Percentiles rank a stretch among this genome's conserved stretches.
Evolutionary conservation across 64 coral and sea anemone species (phyloP).

Genomic region (Platygyra sinensis): DNA sequence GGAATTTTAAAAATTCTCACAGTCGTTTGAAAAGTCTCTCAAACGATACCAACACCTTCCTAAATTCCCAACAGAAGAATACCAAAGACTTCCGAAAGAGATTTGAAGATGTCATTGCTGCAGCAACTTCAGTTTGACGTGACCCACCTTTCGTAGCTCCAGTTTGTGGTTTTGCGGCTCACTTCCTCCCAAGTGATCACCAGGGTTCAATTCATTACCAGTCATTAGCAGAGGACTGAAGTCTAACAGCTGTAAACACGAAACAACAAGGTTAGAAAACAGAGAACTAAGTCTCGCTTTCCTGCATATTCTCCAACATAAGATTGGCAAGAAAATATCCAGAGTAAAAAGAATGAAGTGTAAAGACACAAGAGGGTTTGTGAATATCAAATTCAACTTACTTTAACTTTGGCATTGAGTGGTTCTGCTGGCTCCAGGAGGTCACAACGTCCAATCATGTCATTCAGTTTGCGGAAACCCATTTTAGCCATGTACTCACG

Average conservation of each 20-base stretch:
- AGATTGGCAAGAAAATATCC: no score
- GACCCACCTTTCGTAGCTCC: constrained; percentile 78
- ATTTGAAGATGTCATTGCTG: background rate
- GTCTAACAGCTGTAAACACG: constrained; percentile 70
- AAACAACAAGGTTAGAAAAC: background rate
- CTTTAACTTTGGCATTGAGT: constrained; percentile 73
- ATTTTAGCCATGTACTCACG: constrained; percentile 88
- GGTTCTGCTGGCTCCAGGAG: constrained; percentile 70
- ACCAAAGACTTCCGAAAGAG: no score
- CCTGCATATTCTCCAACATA: background rate
- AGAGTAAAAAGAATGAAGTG: no score
- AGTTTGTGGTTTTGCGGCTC: constrained; percentile 80
- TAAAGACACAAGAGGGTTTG: no score
- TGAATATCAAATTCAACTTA: background rate
- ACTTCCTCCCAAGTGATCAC: constrained; percentile 83
- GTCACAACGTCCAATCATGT: constrained; percentile 90
- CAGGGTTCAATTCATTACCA: constrained; percentile 73
- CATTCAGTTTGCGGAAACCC: constrained; percentile 69
- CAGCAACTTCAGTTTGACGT: background rate
- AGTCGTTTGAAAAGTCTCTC: no score
- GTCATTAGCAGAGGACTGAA: constrained; percentile 77
- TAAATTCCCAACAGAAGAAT: no score
- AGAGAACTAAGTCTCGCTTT: background rate
- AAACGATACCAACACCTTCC: no score
- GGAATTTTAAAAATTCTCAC: no score